Base-by-base conservation (phyloP, 2,888 invertebrate species). In the Drosophila rubida region DNA sequence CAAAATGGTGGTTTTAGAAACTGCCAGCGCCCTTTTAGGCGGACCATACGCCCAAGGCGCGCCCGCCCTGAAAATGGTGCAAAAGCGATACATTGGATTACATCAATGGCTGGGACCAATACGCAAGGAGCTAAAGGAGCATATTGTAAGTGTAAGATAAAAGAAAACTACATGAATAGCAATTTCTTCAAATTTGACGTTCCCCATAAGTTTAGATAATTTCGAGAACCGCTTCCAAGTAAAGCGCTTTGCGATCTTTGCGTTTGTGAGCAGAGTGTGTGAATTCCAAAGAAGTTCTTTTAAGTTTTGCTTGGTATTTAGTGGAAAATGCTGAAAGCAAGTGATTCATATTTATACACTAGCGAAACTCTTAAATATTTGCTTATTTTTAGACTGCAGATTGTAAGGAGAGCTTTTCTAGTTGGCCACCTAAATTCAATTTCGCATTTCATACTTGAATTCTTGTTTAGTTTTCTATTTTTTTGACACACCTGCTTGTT, bases 61-160 rank as follows among this genome's bases (percentile, higher is more conserved):
- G 88, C 95, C 96, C 89, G 96, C 96, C 86, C 94, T 97, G 92
- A 97, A 97, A 95, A 95, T 97, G 94, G 94, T 97, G 93, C 96
- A 96, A 90, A 97, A 97, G 93, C 94, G 97, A 90, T 97, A 96
- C 93, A 96, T 97, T 92, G 96, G 96, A 93, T 94, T 97, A 91
- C 97, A 97, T 92, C 96, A 96, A 93, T 97, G 96, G 96, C 93
- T 97, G 91, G 96, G 96, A 90, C 97, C 97, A 80, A 94, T 95
- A 89, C 94, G 96, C 91, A 96, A 96, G 94, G 96, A 96, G 93
- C 94, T 95, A 90, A 95, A 95, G 93, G 94, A 95, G 89, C 95
- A 95, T 94, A 94, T 95, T 92, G 95, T 95, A 94, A 94, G 94
- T 93, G n/a, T n/a, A n/a, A n/a, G n/a, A n/a, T n/a, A n/a, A n/a